phyloP scores from a whole-genome alignment of 1,140 invertebrate genomes.

The Zeugodacus cucurbitae region DNA sequence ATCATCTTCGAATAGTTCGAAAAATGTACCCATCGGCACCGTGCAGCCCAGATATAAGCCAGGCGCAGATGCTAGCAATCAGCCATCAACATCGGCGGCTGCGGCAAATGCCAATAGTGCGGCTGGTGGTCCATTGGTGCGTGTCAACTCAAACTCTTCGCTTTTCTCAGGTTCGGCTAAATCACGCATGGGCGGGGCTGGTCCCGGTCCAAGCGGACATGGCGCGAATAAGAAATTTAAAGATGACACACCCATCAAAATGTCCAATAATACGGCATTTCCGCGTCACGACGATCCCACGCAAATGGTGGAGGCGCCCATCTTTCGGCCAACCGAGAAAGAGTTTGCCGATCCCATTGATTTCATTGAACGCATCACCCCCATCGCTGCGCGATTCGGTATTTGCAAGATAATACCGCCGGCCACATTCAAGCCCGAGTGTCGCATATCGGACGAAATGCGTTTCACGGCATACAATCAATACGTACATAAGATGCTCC shows the following conservation, averaged over 20 bases:
- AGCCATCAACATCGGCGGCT: conserved; percentile 48
- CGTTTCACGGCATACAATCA: conserved; percentile 92
- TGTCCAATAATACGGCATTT: conserved; percentile 70
- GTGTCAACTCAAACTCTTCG: conserved; percentile 61
- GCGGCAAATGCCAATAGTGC: conserved; percentile 55
- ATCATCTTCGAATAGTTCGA: conserved; percentile 56
- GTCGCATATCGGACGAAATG: conserved; percentile 86
- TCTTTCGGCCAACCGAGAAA: conserved; percentile 83
- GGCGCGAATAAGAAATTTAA: conserved; percentile 58
- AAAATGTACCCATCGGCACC: conserved; percentile 70
- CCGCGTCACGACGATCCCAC: conserved; percentile 68
- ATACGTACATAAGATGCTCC: conserved; percentile 89
- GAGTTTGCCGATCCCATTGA: conserved; percentile 92
- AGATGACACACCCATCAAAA: conserved; percentile 64
- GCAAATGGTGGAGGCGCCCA: conserved; percentile 82
- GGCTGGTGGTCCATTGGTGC: conserved; percentile 48
- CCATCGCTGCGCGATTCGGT: conserved; percentile 83
- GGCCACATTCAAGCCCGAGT: conserved; percentile 86
- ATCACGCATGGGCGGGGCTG: conserved; percentile 50
- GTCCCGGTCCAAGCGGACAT: neutral
- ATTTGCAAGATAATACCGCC: conserved; percentile 93
- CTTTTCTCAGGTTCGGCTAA: conserved; percentile 60
- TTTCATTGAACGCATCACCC: conserved; percentile 87
- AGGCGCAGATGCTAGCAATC: conserved; percentile 31
- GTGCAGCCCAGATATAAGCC: conserved; percentile 69